phyloP scores from a whole-genome alignment of 1,140 invertebrate genomes.

The Drosophila insularis region DNA sequence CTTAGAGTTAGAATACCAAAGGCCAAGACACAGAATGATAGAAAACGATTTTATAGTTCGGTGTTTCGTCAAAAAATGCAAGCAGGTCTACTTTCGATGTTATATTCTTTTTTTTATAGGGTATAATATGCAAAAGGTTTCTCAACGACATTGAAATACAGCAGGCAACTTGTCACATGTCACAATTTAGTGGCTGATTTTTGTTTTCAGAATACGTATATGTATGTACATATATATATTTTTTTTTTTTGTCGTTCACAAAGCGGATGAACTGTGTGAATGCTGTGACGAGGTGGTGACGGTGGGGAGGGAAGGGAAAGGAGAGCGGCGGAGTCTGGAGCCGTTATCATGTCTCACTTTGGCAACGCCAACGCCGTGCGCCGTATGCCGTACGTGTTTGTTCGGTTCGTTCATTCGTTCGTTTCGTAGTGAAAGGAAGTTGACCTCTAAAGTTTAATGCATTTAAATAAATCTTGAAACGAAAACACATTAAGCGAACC shows the following conservation, averaged over 20 bases:
- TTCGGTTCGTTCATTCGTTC: not conserved
- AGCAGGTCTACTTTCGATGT: too few relatives aligned
- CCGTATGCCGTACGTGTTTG: slow-evolving; percentile 26
- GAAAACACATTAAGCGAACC: slow-evolving; percentile 62
- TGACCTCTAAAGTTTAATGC: slow-evolving; percentile 81
- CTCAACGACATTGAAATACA: slow-evolving; percentile 72
- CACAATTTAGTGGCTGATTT: slow-evolving; percentile 72
- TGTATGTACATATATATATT: not conserved
- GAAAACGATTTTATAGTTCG: too few relatives aligned
- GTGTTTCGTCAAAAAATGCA: too few relatives aligned
- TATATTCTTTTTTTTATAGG: not conserved
- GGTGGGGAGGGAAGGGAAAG: slow-evolving; percentile 6
- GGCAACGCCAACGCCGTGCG: slow-evolving; percentile 56
- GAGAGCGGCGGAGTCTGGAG: slow-evolving; percentile 16
- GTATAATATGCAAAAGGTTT: slow-evolving; percentile 7
- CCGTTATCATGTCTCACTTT: slow-evolving; percentile 43
- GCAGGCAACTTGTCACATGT: slow-evolving; percentile 73
- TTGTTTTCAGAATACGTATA: slow-evolving; percentile 37
- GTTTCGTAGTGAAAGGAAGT: slow-evolving; percentile 73
- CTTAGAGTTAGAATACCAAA: too few relatives aligned
- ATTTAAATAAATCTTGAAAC: slow-evolving; percentile 76
- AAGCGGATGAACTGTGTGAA: slow-evolving; percentile 26
- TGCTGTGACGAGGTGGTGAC: not conserved
- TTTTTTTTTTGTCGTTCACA: slow-evolving; percentile 2
- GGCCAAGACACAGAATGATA: too few relatives aligned